phyloP scores from a whole-genome alignment of 2,113 vertebrate species.

The Periophthalmus modestus region DNA sequence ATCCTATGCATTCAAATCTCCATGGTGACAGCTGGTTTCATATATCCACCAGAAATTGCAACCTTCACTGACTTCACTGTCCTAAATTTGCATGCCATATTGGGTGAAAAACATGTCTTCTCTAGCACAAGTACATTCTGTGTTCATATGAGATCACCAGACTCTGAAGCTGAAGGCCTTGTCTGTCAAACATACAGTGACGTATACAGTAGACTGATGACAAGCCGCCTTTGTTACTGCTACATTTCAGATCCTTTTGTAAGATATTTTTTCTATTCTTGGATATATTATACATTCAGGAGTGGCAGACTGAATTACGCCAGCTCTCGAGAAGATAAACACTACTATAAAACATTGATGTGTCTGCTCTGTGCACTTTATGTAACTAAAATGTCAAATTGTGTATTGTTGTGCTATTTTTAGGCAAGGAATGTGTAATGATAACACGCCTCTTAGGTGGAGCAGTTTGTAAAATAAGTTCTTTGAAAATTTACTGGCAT shows the following conservation, averaged over 20 bases:
- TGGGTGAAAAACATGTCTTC: conserved; percentile 38
- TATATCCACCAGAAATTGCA: no score
- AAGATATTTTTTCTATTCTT: conserved; percentile 20
- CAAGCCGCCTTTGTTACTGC: conserved; percentile 25
- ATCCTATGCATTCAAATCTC: no score
- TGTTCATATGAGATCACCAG: conserved; percentile 56
- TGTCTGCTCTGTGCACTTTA: conserved; percentile 15
- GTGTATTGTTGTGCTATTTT: conserved; percentile 63
- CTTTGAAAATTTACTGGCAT: conserved; percentile 45
- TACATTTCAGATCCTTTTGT: conserved; percentile 17
- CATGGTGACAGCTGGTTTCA: no score
- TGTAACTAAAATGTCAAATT: conserved; percentile 34
- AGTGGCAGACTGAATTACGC: conserved; percentile 50
- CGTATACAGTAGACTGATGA: conserved; percentile 11
- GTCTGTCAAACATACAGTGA: conserved; percentile 31
- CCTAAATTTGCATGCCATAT: conserved; percentile 37
- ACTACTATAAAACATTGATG: conserved; percentile 4
- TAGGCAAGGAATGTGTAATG: conserved; percentile 54
- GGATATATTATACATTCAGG: conserved; percentile 50
- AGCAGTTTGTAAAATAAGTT: conserved; percentile 40
- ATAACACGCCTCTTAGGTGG: conserved; percentile 52
- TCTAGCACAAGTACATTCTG: conserved; percentile 18
- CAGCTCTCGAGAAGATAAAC: conserved; percentile 38
- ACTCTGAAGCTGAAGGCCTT: conserved; percentile 28
- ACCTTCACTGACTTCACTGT: conserved; percentile 37